A percentile compares a stretch with the other conserved stretches of the same genome.
Evolutionary conservation across 2,113 vertebrate species (phyloP).

Genomic region (Ranitomeya imitator): DNA sequence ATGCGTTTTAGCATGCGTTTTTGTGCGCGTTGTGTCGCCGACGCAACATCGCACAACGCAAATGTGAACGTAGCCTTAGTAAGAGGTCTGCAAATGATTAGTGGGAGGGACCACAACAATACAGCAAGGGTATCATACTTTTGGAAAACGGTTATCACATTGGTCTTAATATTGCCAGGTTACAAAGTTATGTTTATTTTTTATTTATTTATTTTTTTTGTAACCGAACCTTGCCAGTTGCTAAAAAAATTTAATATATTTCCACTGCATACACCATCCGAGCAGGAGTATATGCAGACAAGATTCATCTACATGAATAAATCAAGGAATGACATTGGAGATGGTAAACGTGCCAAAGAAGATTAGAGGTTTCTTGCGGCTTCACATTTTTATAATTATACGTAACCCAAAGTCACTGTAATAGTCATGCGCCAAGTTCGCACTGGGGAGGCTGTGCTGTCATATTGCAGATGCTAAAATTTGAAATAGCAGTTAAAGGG

Average conservation of each 20-base stretch:
- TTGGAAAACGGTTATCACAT: not conserved
- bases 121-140: not conserved
- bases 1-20: too few relatives aligned
- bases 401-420: not conserved
- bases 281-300: not conserved
- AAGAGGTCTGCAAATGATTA: not conserved
- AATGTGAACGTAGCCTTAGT: too few relatives aligned
- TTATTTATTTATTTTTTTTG: not conserved
- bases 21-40: too few relatives aligned
- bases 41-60: too few relatives aligned
- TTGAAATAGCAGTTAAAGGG: too few relatives aligned
- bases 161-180: too few relatives aligned
- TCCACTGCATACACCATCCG: not conserved
- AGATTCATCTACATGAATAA: slow-evolving; percentile 10
- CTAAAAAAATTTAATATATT: slow-evolving; percentile 4
- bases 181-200: too few relatives aligned
- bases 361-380: not conserved
- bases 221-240: not conserved
- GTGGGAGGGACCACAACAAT: not conserved
- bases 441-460: not conserved
- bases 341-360: not conserved
- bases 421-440: not conserved
- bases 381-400: not conserved
- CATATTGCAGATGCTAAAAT: not conserved
- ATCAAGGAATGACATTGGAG: not conserved